These are phyloP conservation scores for Callimico goeldii DNA, from an alignment of 2,797 vertebrate species.

Conservation along the genomic window DNA sequence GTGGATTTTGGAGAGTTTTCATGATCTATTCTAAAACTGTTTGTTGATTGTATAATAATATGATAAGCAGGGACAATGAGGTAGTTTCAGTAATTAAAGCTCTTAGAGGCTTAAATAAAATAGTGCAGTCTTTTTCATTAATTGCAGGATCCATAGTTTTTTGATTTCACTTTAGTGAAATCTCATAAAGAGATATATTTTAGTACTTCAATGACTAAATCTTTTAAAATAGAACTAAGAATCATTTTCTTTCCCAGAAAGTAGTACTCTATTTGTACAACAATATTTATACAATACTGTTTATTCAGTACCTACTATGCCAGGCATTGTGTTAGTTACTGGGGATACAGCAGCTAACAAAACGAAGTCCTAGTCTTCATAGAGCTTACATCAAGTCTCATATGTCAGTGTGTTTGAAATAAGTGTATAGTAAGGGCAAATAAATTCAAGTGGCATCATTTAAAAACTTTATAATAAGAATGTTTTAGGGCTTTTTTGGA, in stretches of 20 bases:
- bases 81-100: neutral
- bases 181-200: neutral
- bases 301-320: neutral
- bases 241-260: neutral
- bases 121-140: neutral
- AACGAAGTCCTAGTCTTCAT: neutral
- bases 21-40: neutral
- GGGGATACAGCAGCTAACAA: neutral
- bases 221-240: neutral
- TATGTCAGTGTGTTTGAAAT: neutral
- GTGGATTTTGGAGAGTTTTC: conserved; percentile 16
- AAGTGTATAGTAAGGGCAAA: neutral
- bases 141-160: neutral
- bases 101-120: neutral
- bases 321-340: neutral
- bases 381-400: neutral
- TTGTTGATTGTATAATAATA: neutral
- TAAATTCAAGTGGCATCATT: neutral
- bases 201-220: neutral
- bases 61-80: neutral
- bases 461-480: neutral
- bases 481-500: conserved; percentile 28
- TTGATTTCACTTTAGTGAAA: neutral
- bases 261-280: neutral
- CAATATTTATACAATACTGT: neutral